Evolutionary conservation across 2,888 invertebrate species (phyloP).

Genomic region (Erebia palarica): DNA sequence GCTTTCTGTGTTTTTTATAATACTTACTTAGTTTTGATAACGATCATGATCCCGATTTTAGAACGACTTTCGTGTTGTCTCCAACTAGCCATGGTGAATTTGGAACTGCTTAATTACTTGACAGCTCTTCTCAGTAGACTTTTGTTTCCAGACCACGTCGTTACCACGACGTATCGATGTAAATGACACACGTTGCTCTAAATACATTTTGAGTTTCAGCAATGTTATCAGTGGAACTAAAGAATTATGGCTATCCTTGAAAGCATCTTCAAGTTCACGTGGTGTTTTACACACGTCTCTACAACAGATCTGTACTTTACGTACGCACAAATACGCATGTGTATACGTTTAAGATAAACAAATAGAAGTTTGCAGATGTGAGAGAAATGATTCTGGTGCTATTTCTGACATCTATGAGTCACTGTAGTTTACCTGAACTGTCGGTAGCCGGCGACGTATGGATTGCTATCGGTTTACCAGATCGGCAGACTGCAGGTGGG

Average conservation of each 20-base stretch:
- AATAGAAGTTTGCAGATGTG: conserved; percentile 18
- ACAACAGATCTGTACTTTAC: not conserved
- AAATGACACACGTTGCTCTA: no score
- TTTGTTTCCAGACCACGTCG: no score
- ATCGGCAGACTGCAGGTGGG: conserved; percentile 3
- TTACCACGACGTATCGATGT: no score
- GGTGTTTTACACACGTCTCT: conserved; percentile 17
- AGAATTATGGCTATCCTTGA: no score
- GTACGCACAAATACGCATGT: not conserved
- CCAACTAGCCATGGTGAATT: no score
- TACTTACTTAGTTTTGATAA: no score
- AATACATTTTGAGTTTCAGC: no score
- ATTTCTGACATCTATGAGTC: conserved; percentile 14
- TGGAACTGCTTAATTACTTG: no score
- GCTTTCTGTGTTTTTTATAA: no score
- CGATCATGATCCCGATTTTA: not conserved
- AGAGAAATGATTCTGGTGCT: conserved; percentile 15
- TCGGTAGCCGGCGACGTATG: not conserved
- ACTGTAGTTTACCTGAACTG: conserved; percentile 12
- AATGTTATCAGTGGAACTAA: no score
- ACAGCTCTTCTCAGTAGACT: no score
- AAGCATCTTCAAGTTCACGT: conserved; percentile 2
- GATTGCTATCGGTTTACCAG: conserved; percentile 3
- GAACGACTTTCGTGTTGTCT: no score
- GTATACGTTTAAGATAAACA: conserved; percentile 20